These are phyloP conservation scores for Rhingia campestris DNA, from an alignment of 2,888 invertebrate genomes.

Conservation along the genomic window DNA sequence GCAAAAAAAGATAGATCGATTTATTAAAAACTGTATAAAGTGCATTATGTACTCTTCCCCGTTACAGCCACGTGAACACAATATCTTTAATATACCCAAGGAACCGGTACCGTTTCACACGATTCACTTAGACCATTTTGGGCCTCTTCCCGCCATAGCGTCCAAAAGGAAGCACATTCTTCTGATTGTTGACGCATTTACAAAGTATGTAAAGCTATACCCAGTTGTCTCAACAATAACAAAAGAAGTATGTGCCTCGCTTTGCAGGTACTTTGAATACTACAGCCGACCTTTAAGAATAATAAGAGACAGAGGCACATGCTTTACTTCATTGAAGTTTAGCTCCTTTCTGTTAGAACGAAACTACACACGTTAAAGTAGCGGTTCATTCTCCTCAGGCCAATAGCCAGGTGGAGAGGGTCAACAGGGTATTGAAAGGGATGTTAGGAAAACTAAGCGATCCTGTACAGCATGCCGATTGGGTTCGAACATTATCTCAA, in stretches of 20 bases:
- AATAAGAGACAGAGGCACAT: slow-evolving; percentile 8
- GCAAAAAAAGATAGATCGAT: slow-evolving; percentile 20
- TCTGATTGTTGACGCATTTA: slow-evolving; percentile 11
- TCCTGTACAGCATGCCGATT: no score
- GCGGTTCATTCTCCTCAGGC: no score
- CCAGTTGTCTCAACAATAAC: slow-evolving; percentile 6
- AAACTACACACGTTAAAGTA: no score
- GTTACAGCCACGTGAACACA: background rate
- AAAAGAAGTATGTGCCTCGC: background rate
- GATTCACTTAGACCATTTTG: no score
- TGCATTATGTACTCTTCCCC: slow-evolving; percentile 38
- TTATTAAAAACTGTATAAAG: slow-evolving; percentile 27
- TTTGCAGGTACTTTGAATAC: background rate
- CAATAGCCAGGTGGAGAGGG: no score
- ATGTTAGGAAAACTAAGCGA: no score
- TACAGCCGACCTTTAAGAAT: slow-evolving; percentile 5
- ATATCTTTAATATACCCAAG: slow-evolving; percentile 21
- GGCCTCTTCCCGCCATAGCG: slow-evolving; percentile 21
- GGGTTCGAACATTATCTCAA: background rate
- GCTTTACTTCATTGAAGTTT: slow-evolving; percentile 77
- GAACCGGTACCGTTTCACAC: background rate
- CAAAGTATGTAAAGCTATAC: background rate
- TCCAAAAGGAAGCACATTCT: slow-evolving; percentile 29
- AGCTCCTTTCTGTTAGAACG: no score
- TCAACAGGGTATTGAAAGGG: no score